These are phyloP conservation scores for Athene noctua DNA, from an alignment of 2,113 vertebrate species.

Conservation along the genomic window DNA sequence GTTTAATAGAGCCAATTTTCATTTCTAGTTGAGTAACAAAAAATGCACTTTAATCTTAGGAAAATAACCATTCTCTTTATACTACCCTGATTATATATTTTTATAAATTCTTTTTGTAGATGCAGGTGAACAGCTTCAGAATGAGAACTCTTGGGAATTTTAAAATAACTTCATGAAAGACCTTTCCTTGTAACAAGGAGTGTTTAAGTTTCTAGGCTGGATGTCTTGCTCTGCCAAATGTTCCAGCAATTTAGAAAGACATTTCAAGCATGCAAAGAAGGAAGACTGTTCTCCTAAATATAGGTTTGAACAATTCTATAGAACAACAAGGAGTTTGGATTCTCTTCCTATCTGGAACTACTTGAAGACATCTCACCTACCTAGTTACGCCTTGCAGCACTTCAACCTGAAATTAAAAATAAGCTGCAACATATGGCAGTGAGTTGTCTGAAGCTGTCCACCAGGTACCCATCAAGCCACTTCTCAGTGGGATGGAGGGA, in stretches of 20 bases:
- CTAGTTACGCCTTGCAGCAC: neutral
- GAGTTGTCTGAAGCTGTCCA: neutral
- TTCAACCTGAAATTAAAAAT: neutral
- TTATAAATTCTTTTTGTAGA: neutral
- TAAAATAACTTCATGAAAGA: neutral
- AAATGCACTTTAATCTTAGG: neutral
- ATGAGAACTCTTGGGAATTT: neutral
- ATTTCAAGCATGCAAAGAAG: neutral
- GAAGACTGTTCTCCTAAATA: neutral
- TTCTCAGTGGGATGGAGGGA: neutral
- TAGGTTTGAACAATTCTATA: neutral
- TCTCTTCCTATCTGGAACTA: neutral
- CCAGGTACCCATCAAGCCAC: neutral
- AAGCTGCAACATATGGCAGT: accelerated
- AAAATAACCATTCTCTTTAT: neutral
- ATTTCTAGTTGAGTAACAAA: neutral
- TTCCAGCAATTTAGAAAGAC: neutral
- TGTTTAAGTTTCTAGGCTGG: neutral
- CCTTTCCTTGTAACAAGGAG: neutral
- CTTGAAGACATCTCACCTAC: neutral
- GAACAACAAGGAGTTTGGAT: neutral
- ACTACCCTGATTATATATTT: neutral
- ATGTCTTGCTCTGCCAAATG: neutral
- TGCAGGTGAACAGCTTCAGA: neutral
- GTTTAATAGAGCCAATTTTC: neutral